Evolutionary conservation across 2,888 invertebrate genomes (phyloP).

Genomic region (Harpagoxenus sublaevis): DNA sequence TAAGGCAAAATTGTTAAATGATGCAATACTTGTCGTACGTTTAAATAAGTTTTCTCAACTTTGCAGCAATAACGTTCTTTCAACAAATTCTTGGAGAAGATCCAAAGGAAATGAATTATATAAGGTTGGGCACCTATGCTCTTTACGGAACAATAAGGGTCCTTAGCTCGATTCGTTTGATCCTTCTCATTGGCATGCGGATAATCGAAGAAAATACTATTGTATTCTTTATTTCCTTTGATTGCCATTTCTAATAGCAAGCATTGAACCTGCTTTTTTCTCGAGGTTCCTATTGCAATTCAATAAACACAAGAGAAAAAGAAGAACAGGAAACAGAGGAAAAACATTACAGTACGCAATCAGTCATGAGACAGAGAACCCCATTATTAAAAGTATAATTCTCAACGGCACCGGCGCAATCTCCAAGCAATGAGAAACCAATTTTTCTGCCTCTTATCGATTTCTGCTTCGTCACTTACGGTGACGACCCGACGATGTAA

Average conservation of each 20-base stretch:
- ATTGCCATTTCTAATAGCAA: slow-evolving; percentile 2
- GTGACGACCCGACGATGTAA: slow-evolving; percentile 51
- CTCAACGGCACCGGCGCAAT: not conserved
- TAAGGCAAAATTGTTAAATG: not conserved
- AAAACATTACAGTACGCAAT: slow-evolving; percentile 2
- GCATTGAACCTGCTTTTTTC: not conserved
- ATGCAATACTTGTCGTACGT: not conserved
- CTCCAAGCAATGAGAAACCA: not conserved
- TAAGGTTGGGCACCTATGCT: not conserved
- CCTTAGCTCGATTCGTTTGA: slow-evolving; percentile 16
- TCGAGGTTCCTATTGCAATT: not conserved
- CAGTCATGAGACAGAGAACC: not conserved
- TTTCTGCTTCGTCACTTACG: slow-evolving; percentile 66
- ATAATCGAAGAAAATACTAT: slow-evolving; percentile 21
- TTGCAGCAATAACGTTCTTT: slow-evolving; percentile 1
- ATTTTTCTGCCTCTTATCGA: slow-evolving; percentile 65
- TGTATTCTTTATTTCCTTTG: slow-evolving; percentile 13
- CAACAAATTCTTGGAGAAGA: slow-evolving; percentile 9
- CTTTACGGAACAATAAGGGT: not conserved
- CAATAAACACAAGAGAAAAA: not conserved
- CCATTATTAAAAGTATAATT: slow-evolving; percentile 16
- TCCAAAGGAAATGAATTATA: slow-evolving; percentile 13
- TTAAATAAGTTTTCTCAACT: slow-evolving; percentile 17
- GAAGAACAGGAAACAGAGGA: not conserved
- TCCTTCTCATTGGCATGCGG: not conserved